Evolutionary conservation across 2,888 invertebrate species (phyloP).

Genomic region (Drosophila buzzatii): DNA sequence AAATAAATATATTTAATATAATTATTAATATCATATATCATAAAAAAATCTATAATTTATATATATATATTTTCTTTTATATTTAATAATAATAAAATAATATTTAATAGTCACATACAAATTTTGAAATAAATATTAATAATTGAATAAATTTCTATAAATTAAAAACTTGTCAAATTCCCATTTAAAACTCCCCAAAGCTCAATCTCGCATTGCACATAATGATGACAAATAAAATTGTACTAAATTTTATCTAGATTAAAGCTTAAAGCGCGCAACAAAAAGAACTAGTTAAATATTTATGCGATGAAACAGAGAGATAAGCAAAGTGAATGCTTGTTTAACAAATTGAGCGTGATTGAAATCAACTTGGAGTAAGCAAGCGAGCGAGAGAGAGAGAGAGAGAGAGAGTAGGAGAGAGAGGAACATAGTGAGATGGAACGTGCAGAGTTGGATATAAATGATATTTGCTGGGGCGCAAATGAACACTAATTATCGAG

Average conservation of each 20-base stretch:
- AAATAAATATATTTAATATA: no score
- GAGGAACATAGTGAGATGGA: neutral
- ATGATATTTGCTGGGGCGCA: constrained; percentile 51
- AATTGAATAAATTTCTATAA: neutral
- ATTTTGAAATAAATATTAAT: no score
- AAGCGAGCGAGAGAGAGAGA: neutral
- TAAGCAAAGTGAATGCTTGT: constrained; percentile 51
- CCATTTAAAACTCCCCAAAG: no score
- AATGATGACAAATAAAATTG: neutral
- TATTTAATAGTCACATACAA: no score
- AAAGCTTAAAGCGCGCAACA: constrained; percentile 2
- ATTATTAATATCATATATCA: no score
- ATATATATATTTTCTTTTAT: no score
- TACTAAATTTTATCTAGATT: constrained; percentile 21
- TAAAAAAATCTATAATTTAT: no score
- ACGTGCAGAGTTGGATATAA: neutral
- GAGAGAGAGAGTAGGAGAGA: neutral
- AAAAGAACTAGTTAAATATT: constrained; percentile 6
- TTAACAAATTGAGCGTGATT: constrained; percentile 48
- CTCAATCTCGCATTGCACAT: neutral
- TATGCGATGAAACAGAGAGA: constrained; percentile 42
- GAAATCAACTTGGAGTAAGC: neutral
- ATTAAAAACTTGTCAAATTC: neutral
- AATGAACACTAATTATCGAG: constrained; percentile 54
- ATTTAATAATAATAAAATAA: no score